A percentile compares a stretch with the other conserved stretches of the same genome.
Conservation (phyloP, 1,140 invertebrate species). For the Tetramorium alpestre region DNA sequence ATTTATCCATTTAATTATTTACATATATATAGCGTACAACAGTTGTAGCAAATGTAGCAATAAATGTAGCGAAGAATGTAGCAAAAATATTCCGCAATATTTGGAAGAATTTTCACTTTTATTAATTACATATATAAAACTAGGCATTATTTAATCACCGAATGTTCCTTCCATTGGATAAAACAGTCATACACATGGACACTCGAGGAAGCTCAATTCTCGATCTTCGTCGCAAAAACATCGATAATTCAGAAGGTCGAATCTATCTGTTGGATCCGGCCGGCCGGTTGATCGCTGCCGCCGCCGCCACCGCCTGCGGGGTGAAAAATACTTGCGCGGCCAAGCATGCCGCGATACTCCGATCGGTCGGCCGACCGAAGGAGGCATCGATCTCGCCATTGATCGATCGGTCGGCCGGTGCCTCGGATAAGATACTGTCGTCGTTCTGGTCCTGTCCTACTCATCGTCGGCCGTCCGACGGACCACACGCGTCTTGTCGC, state of each 20-base stretch:
- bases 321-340: conserved; percentile 76
- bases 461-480: conserved; percentile 66
- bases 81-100: not conserved
- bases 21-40: too few species aligned
- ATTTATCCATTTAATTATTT: not conserved
- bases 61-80: too few species aligned
- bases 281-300: not conserved
- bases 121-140: not conserved
- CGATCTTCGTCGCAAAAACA: not conserved
- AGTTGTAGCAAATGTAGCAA: too few species aligned
- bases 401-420: conserved; percentile 77
- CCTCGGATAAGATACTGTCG: conserved; percentile 78
- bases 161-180: not conserved
- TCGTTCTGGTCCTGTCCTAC: conserved; percentile 72
- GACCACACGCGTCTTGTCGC: conserved; percentile 79
- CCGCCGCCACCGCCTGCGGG: conserved; percentile 62
- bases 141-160: not conserved
- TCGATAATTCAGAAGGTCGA: conserved; percentile 31
- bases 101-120: not conserved
- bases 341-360: conserved; percentile 68
- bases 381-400: conserved; percentile 76
- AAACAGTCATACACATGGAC: not conserved
- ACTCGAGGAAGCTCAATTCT: not conserved
- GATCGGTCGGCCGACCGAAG: conserved; percentile 63
- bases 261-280: conserved; percentile 20